Percentiles rank a stretch among this genome's conserved stretches.
Conservation (phyloP, 2,888 invertebrate species). For the Laspeyria flexula region DNA sequence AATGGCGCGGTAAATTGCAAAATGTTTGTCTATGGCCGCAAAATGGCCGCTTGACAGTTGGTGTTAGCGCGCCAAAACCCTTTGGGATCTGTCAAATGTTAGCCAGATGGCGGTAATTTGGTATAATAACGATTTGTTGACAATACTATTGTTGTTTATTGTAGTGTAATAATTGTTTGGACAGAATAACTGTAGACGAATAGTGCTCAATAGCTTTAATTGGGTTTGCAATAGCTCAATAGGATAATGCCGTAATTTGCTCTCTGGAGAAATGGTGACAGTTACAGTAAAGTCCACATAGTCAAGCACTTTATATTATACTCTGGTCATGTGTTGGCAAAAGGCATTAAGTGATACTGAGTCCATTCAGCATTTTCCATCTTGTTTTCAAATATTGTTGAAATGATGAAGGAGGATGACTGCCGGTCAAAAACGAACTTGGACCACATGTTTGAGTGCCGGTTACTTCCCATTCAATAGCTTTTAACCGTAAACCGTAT, state of each 20-base stretch:
- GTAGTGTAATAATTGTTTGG: constrained; percentile 76
- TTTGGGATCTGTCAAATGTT: constrained; percentile 76
- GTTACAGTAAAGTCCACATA: background rate
- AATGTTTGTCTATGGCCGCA: constrained; percentile 69
- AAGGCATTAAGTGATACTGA: too few species aligned
- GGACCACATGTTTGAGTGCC: too few species aligned
- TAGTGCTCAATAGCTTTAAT: constrained; percentile 27
- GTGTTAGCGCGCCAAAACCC: constrained; percentile 77
- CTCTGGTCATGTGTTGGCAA: too few species aligned
- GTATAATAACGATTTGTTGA: constrained; percentile 70
- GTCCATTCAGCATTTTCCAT: too few species aligned
- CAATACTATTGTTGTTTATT: constrained; percentile 77
- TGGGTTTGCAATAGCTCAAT: constrained; percentile 28
- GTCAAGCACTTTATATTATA: too few species aligned
- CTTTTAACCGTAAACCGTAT: too few species aligned
- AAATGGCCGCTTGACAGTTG: constrained; percentile 77
- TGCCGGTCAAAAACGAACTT: too few species aligned
- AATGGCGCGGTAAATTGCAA: constrained; percentile 83
- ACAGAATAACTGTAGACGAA: constrained; percentile 53
- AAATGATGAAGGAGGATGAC: too few species aligned
- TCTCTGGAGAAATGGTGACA: constrained; percentile 10
- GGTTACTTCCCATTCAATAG: too few species aligned
- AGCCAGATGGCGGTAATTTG: constrained; percentile 81
- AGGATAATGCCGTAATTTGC: constrained; percentile 21
- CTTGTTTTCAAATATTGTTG: too few species aligned